Evolutionary conservation across 1,140 invertebrate species (phyloP).

Genomic region (Oryctes rhinoceros): DNA sequence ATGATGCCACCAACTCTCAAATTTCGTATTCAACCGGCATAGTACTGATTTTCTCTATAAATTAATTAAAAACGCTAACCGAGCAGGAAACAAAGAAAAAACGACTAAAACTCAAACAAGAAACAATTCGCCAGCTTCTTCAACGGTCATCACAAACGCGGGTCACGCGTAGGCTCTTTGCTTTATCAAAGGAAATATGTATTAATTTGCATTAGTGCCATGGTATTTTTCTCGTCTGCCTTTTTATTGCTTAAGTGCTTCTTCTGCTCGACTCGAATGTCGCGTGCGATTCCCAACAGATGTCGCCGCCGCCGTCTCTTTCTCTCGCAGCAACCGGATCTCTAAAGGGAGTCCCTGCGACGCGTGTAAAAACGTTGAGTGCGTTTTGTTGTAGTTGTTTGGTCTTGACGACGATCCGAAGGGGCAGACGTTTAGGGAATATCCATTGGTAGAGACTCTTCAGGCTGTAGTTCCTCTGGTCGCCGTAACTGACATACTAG

Average conservation of each 20-base stretch:
- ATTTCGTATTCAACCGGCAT: too few species aligned
- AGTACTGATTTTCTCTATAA: background rate
- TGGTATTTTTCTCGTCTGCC: background rate
- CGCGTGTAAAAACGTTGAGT: conserved; percentile 13
- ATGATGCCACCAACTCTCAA: too few species aligned
- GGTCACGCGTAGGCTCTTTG: background rate
- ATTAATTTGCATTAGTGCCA: conserved; percentile 1
- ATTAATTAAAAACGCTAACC: background rate
- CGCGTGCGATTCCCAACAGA: conserved; percentile 13
- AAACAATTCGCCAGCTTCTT: background rate
- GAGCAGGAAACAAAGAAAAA: background rate
- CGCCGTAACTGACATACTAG: background rate
- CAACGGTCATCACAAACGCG: background rate
- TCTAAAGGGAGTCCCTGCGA: background rate
- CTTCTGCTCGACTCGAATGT: background rate
- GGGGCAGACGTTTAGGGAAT: background rate
- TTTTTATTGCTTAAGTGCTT: conserved; percentile 14
- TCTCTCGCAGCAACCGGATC: background rate
- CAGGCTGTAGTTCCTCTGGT: background rate
- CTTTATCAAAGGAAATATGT: background rate
- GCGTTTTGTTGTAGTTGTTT: conserved; percentile 25
- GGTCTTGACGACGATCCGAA: background rate
- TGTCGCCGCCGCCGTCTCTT: background rate
- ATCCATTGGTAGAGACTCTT: background rate
- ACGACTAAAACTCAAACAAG: too few species aligned